These are phyloP conservation scores for Habropoda laboriosa DNA, from an alignment of 1,140 invertebrate species.

Conservation along the genomic window DNA sequence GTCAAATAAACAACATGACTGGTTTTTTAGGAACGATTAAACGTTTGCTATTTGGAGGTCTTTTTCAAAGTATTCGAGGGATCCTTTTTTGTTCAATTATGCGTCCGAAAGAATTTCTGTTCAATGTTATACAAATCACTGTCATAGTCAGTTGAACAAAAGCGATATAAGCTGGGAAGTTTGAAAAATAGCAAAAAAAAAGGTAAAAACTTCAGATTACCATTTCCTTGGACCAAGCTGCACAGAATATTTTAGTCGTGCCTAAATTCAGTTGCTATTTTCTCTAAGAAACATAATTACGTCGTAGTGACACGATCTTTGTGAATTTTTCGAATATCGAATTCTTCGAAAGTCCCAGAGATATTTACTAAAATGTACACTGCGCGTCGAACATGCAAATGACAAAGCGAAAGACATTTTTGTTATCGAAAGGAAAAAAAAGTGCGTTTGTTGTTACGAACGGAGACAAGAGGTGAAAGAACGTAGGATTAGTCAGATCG, in stretches of 20 bases:
- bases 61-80: not conserved
- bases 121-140: too few relatives aligned
- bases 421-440: not conserved
- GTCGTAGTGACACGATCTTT: not conserved
- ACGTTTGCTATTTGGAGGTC: not conserved
- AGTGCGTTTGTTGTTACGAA: not conserved
- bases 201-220: too few relatives aligned
- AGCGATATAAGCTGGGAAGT: too few relatives aligned
- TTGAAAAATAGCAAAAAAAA: too few relatives aligned
- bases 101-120: too few relatives aligned
- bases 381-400: not conserved
- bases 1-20: not conserved
- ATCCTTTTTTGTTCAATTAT: not conserved
- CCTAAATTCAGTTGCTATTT: too few relatives aligned
- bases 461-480: not conserved
- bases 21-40: not conserved
- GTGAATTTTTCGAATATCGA: not conserved
- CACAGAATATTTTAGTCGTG: not conserved
- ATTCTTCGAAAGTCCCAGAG: not conserved
- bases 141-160: too few relatives aligned
- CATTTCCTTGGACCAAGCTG: too few relatives aligned
- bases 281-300: not conserved
- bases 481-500: slow-evolving; percentile 28
- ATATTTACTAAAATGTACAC: not conserved
- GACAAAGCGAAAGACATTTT: slow-evolving; percentile 3